Conservation (phyloP, 1,140 invertebrate species). For the Eulimnadia texana region DNA sequence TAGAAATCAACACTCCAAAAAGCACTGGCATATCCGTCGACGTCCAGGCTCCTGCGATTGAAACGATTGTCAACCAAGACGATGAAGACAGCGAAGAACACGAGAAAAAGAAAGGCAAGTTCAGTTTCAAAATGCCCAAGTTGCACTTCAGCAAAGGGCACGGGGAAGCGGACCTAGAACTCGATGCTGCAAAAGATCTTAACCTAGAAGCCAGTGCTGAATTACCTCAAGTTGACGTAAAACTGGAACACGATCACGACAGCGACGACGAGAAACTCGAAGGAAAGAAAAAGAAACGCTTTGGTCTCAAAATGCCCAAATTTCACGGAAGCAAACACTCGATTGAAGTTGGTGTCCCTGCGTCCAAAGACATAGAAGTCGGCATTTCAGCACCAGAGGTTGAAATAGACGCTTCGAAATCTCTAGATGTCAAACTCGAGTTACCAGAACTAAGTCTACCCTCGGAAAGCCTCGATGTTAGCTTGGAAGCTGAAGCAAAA, state of each 20-base stretch:
- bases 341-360: too few relatives aligned
- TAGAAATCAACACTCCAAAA: neutral
- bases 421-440: neutral
- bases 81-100: neutral
- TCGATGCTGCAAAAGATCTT: neutral
- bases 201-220: neutral
- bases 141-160: slow-evolving; percentile 2
- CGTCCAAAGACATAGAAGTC: too few relatives aligned
- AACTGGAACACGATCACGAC: neutral
- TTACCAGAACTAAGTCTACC: neutral
- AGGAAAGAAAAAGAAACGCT: neutral
- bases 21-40: neutral
- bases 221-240: neutral
- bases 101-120: slow-evolving; percentile 7
- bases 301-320: slow-evolving; percentile 9
- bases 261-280: slow-evolving; percentile 9
- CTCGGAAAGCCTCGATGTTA: neutral
- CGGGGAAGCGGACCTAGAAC: neutral
- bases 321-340: neutral
- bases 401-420: neutral
- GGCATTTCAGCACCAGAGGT: too few relatives aligned
- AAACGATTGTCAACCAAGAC: neutral
- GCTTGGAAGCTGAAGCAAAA: neutral
- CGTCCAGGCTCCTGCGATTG: neutral
- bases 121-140: slow-evolving; percentile 11